Percentiles rank a stretch among this genome's conserved stretches.
phyloP scores from a whole-genome alignment of 2,888 invertebrate genomes.

The Melanotus villosus region DNA sequence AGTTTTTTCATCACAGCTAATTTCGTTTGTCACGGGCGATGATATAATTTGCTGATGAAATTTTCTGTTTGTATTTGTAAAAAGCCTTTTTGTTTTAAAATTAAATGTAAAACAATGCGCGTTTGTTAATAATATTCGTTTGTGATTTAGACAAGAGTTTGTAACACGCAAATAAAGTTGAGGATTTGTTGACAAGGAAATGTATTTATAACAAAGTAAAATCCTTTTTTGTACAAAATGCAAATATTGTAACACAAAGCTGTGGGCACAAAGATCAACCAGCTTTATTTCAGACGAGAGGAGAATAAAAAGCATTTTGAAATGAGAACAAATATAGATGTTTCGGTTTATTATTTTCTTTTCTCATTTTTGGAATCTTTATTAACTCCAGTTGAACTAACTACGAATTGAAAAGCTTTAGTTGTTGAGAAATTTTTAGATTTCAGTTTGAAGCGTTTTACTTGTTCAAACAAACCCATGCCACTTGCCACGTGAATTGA shows the following conservation, averaged over 20 bases:
- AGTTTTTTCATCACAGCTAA: too few species aligned
- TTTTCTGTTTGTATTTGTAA: too few species aligned
- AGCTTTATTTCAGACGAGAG: conserved; percentile 21
- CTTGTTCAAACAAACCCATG: conserved; percentile 25
- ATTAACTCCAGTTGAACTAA: not conserved
- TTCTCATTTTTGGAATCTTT: conserved; percentile 11
- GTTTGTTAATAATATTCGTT: too few species aligned
- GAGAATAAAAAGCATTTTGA: conserved; percentile 19
- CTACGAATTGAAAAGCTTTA: conserved; percentile 2
- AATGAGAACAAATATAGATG: conserved; percentile 27
- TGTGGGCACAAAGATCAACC: conserved; percentile 2
- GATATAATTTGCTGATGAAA: too few species aligned
- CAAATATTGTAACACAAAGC: conserved; percentile 21
- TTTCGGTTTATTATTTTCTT: conserved; percentile 10
- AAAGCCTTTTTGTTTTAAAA: too few species aligned
- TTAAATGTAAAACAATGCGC: too few species aligned
- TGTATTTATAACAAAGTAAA: not conserved
- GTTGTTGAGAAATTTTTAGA: conserved; percentile 22
- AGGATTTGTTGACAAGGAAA: not conserved
- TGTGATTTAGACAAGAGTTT: too few species aligned
- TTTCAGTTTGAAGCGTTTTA: conserved; percentile 22
- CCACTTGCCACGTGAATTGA: conserved; percentile 18
- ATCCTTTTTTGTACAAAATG: conserved; percentile 15
- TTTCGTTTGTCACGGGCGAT: too few species aligned
- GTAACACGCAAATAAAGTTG: too few species aligned